These are phyloP conservation scores for Sigmodon hispidus DNA, from an alignment of 2,113 vertebrate species.

Conservation along the genomic window DNA sequence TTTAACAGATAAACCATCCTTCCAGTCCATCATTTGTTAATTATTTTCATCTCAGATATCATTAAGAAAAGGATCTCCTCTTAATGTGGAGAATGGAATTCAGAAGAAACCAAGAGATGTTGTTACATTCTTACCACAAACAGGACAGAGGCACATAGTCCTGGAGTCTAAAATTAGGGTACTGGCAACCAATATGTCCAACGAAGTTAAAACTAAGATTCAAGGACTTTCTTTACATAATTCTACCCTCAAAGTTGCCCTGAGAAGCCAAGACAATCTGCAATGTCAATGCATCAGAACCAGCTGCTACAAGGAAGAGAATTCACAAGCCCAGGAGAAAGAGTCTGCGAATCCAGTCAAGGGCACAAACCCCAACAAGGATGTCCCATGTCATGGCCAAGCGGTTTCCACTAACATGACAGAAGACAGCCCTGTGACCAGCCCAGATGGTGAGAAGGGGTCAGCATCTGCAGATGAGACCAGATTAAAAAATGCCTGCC, in stretches of 20 bases:
- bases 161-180: background rate
- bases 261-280: background rate
- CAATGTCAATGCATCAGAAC: background rate
- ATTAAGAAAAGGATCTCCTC: constrained; percentile 43
- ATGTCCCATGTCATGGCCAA: background rate
- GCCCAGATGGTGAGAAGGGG: background rate
- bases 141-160: background rate
- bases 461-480: background rate
- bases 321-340: background rate
- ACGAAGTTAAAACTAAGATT: background rate
- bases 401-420: background rate
- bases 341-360: constrained; percentile 65
- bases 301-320: background rate
- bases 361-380: constrained; percentile 8
- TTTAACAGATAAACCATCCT: background rate
- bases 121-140: background rate
- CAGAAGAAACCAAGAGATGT: constrained; percentile 7
- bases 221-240: background rate
- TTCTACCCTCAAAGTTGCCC: constrained; percentile 74
- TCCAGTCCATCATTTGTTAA: background rate
- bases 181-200: background rate
- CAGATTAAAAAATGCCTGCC: background rate
- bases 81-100: background rate
- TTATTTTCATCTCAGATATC: constrained; percentile 35
- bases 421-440: background rate